Conservation (phyloP, 2,797 vertebrate species). For the Graptemys geographica region DNA sequence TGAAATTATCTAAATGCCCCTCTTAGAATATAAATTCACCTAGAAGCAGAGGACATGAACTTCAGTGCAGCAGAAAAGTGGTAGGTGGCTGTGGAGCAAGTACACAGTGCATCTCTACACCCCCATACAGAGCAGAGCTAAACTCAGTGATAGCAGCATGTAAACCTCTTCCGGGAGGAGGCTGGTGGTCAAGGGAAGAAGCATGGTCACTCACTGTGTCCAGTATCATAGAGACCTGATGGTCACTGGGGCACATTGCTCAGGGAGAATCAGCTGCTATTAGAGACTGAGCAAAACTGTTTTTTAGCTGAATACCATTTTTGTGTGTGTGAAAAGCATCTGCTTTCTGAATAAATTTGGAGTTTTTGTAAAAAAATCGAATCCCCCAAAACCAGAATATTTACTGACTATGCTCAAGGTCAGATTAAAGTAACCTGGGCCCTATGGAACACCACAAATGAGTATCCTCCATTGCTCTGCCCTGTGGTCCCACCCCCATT, state of each 20-base stretch:
- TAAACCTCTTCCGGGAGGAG: background rate
- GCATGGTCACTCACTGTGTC: accelerated
- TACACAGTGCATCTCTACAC: background rate
- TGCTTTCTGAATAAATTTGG: background rate
- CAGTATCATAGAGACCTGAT: accelerated
- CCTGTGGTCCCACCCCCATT: background rate
- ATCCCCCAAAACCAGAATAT: background rate
- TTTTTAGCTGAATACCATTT: background rate
- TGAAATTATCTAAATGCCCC: background rate
- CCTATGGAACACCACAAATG: background rate
- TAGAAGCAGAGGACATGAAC: background rate
- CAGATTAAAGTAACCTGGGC: background rate
- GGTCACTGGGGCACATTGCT: background rate
- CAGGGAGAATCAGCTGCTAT: background rate
- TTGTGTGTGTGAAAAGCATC: background rate
- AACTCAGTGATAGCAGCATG: background rate
- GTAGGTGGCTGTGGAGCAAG: background rate
- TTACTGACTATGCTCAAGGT: accelerated
- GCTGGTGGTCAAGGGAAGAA: background rate
- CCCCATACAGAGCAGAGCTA: background rate
- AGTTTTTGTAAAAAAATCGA: background rate
- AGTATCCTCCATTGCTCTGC: accelerated
- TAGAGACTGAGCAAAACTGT: background rate
- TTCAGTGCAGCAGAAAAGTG: background rate
- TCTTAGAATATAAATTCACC: background rate